These are phyloP conservation scores for Falcaria lacertinaria DNA, from an alignment of 2,888 invertebrate species.

Conservation along the genomic window DNA sequence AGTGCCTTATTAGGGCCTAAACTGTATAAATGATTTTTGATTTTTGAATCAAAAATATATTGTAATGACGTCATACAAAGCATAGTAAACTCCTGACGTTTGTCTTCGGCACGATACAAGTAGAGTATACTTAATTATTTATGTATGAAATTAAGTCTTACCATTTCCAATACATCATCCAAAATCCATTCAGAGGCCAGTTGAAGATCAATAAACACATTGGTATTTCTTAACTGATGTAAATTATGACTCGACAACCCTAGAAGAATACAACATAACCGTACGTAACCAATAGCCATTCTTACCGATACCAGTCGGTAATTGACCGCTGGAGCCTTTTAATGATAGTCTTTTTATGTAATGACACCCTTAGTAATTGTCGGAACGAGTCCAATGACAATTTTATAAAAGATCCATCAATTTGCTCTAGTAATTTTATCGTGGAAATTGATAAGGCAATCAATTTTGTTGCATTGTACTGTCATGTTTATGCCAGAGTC, in stretches of 20 bases:
- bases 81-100: no score
- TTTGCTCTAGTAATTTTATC: not conserved
- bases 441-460: not conserved
- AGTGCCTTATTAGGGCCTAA: no score
- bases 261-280: slow-evolving; percentile 13
- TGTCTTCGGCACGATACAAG: no score
- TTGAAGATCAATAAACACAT: not conserved
- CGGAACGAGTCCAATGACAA: slow-evolving; percentile 22
- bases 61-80: no score
- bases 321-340: slow-evolving; percentile 56
- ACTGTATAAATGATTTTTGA: no score
- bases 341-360: slow-evolving; percentile 62
- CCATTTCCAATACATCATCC: no score
- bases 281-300: slow-evolving; percentile 35
- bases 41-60: no score
- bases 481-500: no score
- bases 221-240: not conserved
- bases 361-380: slow-evolving; percentile 43
- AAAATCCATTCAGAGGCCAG: no score
- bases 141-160: no score
- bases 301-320: slow-evolving; percentile 32
- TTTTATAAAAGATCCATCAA: slow-evolving; percentile 18
- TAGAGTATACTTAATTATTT: no score
- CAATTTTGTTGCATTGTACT: no score
- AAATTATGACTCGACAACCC: not conserved